Percentiles rank a stretch among this genome's conserved stretches.
phyloP scores from a whole-genome alignment of 2,888 invertebrate genomes.

The Harpagoxenus sublaevis region DNA sequence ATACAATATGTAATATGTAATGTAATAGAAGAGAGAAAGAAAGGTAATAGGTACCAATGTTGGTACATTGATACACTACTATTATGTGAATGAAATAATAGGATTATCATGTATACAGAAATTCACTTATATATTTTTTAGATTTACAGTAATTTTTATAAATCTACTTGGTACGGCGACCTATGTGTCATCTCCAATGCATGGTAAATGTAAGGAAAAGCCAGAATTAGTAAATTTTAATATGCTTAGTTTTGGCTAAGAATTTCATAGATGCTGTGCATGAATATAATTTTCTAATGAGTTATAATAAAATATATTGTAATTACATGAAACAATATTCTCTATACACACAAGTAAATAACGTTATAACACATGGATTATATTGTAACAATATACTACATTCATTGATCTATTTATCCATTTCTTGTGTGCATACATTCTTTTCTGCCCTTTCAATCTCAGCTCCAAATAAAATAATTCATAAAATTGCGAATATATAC shows the following conservation, averaged over 20 bases:
- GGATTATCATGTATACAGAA: constrained; percentile 79
- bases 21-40: constrained; percentile 55
- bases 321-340: constrained; percentile 80
- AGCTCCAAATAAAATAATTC: background rate
- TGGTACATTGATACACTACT: constrained; percentile 69
- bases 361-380: constrained; percentile 81
- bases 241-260: constrained; percentile 80
- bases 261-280: constrained; percentile 82
- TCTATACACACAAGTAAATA: constrained; percentile 80
- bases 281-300: constrained; percentile 82
- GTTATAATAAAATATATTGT: constrained; percentile 81
- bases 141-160: constrained; percentile 85
- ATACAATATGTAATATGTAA: constrained; percentile 67
- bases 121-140: constrained; percentile 86
- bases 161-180: constrained; percentile 83
- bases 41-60: constrained; percentile 68
- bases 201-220: constrained; percentile 76
- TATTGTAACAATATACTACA: constrained; percentile 77
- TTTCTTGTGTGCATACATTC: constrained; percentile 21
- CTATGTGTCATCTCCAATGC: constrained; percentile 81
- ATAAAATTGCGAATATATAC: background rate
- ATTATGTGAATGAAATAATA: constrained; percentile 71
- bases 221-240: constrained; percentile 79
- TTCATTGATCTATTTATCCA: constrained; percentile 74
- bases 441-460: background rate